These are phyloP conservation scores for Heteromyza rotundicornis DNA, from an alignment of 2,888 invertebrate species.

Conservation along the genomic window DNA sequence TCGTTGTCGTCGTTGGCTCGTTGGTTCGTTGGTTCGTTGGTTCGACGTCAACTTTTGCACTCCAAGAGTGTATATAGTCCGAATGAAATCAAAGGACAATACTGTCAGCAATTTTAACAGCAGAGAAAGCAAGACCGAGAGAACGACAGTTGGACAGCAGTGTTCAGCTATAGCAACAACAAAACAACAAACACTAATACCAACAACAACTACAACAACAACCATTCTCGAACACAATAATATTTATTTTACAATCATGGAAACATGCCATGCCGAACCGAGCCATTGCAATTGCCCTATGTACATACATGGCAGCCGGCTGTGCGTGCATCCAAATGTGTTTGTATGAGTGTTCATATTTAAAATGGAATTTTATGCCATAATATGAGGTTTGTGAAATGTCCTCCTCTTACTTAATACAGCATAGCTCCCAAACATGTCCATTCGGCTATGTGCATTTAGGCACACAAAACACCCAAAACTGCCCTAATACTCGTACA, in stretches of 20 bases:
- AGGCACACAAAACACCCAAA: background rate
- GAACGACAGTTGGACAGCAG: background rate
- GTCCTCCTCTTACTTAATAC: background rate
- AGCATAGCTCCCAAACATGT: background rate
- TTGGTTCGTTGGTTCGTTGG: background rate
- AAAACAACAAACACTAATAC: background rate
- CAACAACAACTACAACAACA: background rate
- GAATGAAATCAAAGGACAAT: background rate
- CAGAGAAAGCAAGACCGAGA: background rate
- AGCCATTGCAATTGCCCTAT: background rate
- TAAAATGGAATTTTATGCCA: background rate
- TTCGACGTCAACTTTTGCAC: background rate
- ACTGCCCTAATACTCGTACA: background rate
- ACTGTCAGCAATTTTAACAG: background rate
- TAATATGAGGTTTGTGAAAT: constrained; percentile 4
- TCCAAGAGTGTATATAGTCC: background rate
- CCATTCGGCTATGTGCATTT: background rate
- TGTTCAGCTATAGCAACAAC: background rate
- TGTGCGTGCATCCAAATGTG: background rate
- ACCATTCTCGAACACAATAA: background rate
- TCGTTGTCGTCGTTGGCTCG: too few relatives aligned
- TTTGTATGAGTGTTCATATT: background rate
- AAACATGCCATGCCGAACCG: background rate
- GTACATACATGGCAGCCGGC: background rate
- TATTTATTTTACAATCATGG: constrained; percentile 5